A percentile compares a stretch with the other conserved stretches of the same genome.
Conservation (phyloP, 1,140 invertebrate species). For the Gonatopus flavifemur region DNA sequence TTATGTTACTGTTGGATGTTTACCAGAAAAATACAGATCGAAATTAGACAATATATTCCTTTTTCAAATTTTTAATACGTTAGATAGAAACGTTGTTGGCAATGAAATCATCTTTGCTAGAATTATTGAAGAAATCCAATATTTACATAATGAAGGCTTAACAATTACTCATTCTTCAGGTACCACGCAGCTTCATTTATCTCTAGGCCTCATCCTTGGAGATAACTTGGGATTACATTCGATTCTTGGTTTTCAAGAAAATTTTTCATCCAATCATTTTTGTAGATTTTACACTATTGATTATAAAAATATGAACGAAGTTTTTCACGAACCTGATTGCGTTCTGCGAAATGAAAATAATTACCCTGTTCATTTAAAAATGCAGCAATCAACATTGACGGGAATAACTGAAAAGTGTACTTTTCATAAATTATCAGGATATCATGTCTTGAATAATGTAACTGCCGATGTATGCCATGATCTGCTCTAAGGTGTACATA, state of each 20-base stretch:
- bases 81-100: slow-evolving; percentile 28
- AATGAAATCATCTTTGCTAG: slow-evolving; percentile 22
- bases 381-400: not conserved
- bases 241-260: slow-evolving; percentile 32
- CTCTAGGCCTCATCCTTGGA: slow-evolving; percentile 26
- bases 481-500: slow-evolving; percentile 27
- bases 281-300: no score
- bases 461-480: slow-evolving; percentile 36
- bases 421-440: slow-evolving; percentile 15
- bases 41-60: slow-evolving; percentile 37
- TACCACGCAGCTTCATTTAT: slow-evolving; percentile 22
- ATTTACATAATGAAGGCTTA: slow-evolving; percentile 28
- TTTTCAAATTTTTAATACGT: slow-evolving; percentile 28
- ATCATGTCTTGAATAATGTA: slow-evolving; percentile 31
- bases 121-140: slow-evolving; percentile 28
- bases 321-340: slow-evolving; percentile 21
- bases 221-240: slow-evolving; percentile 40
- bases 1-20: slow-evolving; percentile 31
- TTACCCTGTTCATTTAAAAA: slow-evolving; percentile 2
- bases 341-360: slow-evolving; percentile 18
- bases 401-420: slow-evolving; percentile 15
- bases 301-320: slow-evolving; percentile 21
- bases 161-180: slow-evolving; percentile 5
- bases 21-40: slow-evolving; percentile 24
- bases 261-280: slow-evolving; percentile 28